Evolutionary conservation across 2,113 vertebrate species (phyloP).

Genomic region (Salminus brasiliensis): DNA sequence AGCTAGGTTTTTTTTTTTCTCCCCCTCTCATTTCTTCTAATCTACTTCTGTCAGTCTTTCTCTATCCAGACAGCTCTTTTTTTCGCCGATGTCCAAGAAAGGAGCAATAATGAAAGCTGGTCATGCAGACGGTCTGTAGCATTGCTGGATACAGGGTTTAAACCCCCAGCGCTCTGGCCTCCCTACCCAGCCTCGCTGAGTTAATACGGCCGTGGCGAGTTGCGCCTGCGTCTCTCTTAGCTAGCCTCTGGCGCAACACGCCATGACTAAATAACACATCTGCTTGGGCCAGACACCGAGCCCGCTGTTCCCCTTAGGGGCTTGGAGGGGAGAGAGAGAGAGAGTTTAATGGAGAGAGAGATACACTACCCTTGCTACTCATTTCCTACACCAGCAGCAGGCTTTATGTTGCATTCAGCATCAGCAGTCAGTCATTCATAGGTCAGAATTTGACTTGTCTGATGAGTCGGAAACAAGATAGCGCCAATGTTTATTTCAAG

Average conservation of each 20-base stretch:
- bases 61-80: neutral
- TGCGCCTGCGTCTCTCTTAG: neutral
- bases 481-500: no score
- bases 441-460: neutral
- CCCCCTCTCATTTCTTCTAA: neutral
- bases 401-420: neutral
- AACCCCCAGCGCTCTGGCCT: neutral
- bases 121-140: neutral
- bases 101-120: neutral
- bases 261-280: conserved; percentile 40
- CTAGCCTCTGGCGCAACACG: conserved; percentile 12
- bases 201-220: conserved; percentile 11
- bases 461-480: no score
- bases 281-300: conserved; percentile 27
- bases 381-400: neutral
- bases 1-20: neutral
- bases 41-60: neutral
- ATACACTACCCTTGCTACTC: neutral
- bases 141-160: neutral
- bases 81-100: neutral
- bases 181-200: neutral
- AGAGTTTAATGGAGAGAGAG: neutral
- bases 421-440: neutral
- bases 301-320: neutral
- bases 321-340: conserved; percentile 9